Percentiles rank a stretch among this genome's conserved stretches.
These are phyloP conservation scores for Eufriesea mexicana DNA, from an alignment of 1,140 invertebrate genomes.

Conservation along the genomic window DNA sequence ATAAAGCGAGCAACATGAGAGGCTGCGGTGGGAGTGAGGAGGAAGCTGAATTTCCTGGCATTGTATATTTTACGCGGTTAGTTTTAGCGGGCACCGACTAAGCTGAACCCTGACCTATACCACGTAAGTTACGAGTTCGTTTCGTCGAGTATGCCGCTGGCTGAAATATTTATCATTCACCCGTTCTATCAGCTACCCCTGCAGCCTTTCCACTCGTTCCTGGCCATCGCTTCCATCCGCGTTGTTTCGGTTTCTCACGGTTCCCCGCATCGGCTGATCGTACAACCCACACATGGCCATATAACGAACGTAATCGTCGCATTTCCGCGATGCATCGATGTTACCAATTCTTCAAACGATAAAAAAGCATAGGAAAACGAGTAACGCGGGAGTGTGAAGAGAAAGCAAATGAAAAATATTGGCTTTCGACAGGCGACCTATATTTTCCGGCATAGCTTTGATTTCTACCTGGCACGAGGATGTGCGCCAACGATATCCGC, in stretches of 20 bases:
- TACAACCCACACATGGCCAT: neutral
- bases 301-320: neutral
- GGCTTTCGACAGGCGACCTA: neutral
- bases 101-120: conserved; percentile 60
- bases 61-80: conserved; percentile 62
- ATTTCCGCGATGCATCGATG: neutral
- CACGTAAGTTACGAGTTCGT: conserved; percentile 52
- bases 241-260: neutral
- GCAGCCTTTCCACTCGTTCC: neutral
- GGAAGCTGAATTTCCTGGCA: conserved; percentile 22
- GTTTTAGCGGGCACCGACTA: conserved; percentile 48
- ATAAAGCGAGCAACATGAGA: conserved; percentile 6
- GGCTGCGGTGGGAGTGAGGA: neutral
- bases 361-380: neutral
- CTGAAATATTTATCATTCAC: conserved; percentile 62
- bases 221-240: neutral
- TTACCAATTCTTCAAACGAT: conserved; percentile 8
- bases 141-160: conserved; percentile 50
- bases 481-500: neutral
- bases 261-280: too few species aligned
- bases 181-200: conserved; percentile 8
- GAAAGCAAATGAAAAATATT: neutral
- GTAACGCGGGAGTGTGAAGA: neutral
- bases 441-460: neutral
- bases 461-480: neutral